phyloP scores from a whole-genome alignment of 2,888 invertebrate species.

The Hedya salicella region DNA sequence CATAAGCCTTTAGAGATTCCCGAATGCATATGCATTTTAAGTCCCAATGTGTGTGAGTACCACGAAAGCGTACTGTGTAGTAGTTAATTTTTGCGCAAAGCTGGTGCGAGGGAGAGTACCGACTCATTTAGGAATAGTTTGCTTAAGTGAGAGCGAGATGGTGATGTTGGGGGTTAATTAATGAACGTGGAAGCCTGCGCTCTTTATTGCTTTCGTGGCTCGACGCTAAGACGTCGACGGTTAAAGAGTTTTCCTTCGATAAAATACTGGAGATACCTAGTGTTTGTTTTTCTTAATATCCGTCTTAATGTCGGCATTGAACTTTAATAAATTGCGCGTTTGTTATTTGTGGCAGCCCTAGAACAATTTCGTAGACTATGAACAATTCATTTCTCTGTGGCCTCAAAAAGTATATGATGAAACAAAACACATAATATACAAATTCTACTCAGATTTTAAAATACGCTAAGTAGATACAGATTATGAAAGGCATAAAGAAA shows the following conservation, averaged over 20 bases:
- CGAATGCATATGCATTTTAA: constrained; percentile 80
- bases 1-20: constrained; percentile 59
- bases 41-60: constrained; percentile 71
- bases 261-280: constrained; percentile 66
- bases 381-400: too few species aligned
- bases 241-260: constrained; percentile 80
- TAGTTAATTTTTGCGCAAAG: constrained; percentile 86
- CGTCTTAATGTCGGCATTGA: constrained; percentile 32
- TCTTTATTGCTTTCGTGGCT: constrained; percentile 85
- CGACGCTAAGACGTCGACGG: constrained; percentile 81
- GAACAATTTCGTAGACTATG: not conserved
- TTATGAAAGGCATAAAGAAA: too few species aligned
- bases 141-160: constrained; percentile 72
- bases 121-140: constrained; percentile 82
- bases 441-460: too few species aligned
- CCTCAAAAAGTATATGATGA: too few species aligned
- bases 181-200: constrained; percentile 86
- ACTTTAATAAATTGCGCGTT: constrained; percentile 22
- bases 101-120: constrained; percentile 75
- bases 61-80: constrained; percentile 77
- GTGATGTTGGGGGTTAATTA: constrained; percentile 81
- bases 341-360: not conserved
- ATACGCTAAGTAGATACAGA: too few species aligned
- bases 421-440: too few species aligned
- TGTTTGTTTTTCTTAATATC: constrained; percentile 61